Percentiles rank a stretch among this genome's conserved stretches.
Conservation (phyloP, 1,140 invertebrate genomes). For the Ladona fulva region DNA sequence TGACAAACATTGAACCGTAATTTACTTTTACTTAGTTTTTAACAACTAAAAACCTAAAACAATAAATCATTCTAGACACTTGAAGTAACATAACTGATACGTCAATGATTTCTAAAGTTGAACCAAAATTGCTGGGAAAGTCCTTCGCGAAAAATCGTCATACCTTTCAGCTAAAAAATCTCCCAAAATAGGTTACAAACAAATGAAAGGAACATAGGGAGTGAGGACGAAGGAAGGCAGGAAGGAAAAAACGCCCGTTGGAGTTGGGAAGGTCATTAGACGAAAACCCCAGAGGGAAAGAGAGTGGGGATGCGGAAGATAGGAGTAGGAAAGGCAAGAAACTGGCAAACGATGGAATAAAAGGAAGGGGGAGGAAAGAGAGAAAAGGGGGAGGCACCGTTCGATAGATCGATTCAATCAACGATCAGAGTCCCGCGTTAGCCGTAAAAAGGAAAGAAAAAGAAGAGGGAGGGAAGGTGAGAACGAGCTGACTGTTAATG, state of each 20-base stretch:
- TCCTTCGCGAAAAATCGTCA: no score
- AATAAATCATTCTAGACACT: no score
- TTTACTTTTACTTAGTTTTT: no score
- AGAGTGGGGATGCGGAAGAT: neutral
- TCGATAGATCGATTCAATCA: neutral
- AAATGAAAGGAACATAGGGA: neutral
- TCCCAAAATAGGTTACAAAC: no score
- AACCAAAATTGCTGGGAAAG: no score
- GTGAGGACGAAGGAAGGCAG: neutral
- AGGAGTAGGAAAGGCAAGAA: neutral
- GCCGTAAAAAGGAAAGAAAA: neutral
- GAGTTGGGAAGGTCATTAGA: neutral
- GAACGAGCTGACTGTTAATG: slow-evolving; percentile 1
- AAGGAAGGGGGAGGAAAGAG: neutral
- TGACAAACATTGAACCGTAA: no score
- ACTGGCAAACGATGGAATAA: neutral
- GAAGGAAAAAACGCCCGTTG: neutral
- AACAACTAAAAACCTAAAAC: no score
- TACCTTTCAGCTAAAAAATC: no score
- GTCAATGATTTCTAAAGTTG: no score
- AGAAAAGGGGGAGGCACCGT: neutral
- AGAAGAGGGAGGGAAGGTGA: slow-evolving; percentile 15
- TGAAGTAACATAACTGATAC: no score
- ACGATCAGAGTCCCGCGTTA: neutral
- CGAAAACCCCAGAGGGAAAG: neutral